phyloP scores from a whole-genome alignment of 1,140 invertebrate genomes.

The Camponotus vicinus region DNA sequence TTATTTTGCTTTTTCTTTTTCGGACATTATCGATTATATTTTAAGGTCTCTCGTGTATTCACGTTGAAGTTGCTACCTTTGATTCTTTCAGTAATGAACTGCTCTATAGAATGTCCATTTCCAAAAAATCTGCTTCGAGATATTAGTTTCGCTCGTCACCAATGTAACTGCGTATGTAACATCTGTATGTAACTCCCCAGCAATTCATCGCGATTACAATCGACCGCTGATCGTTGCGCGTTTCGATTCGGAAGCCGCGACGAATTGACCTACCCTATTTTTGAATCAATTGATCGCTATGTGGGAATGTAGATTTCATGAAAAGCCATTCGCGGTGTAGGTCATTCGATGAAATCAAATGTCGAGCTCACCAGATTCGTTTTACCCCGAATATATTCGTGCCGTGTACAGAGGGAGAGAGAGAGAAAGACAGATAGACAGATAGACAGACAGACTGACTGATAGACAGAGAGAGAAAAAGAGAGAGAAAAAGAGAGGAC shows the following conservation, averaged over 20 bases:
- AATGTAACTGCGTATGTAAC: conserved; percentile 39
- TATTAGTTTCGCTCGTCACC: conserved; percentile 48
- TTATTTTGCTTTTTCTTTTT: conserved; percentile 7
- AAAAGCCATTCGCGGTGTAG: conserved; percentile 66
- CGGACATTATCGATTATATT: not conserved
- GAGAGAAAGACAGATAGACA: not conserved
- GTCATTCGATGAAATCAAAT: conserved; percentile 72
- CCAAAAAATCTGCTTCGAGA: conserved; percentile 21
- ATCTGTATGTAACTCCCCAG: conserved; percentile 50
- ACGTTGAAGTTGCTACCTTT: not conserved
- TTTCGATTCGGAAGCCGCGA: conserved; percentile 64
- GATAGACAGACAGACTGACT: not conserved
- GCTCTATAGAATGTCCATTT: conserved; percentile 19
- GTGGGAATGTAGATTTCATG: conserved; percentile 69
- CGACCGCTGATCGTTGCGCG: conserved; percentile 61
- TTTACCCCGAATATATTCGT: conserved; percentile 58
- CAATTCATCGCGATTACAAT: conserved; percentile 63
- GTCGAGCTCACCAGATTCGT: conserved; percentile 71
- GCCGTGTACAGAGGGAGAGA: not conserved
- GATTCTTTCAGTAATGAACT: conserved; percentile 12
- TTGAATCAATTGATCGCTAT: conserved; percentile 74
- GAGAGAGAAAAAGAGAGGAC: not conserved
- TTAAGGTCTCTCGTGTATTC: not conserved
- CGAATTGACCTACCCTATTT: conserved; percentile 75
- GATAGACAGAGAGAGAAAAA: not conserved